Evolutionary conservation across 2,888 invertebrate genomes (phyloP).

Genomic region (Peribatodes rhomboidaria): DNA sequence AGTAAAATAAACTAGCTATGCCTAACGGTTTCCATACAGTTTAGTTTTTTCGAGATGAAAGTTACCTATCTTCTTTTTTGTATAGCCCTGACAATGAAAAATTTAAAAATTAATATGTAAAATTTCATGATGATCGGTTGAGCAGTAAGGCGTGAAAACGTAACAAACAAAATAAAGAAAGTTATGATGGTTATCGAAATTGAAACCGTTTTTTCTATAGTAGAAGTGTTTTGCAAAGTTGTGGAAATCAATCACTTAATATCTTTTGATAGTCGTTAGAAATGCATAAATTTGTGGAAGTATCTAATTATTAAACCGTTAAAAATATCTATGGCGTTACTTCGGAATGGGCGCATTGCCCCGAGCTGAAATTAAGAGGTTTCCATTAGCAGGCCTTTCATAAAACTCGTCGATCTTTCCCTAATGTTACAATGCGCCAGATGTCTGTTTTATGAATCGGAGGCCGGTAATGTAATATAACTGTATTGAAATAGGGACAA

Average conservation of each 20-base stretch:
- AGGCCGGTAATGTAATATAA: conserved; percentile 23
- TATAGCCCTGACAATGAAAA: no score
- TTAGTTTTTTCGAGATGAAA: no score
- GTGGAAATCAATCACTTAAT: neutral
- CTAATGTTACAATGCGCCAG: conserved; percentile 37
- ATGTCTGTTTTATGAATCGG: conserved; percentile 39
- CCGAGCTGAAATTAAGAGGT: conserved; percentile 29
- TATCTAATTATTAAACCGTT: conserved; percentile 8
- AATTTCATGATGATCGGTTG: no score
- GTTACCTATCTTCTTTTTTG: no score
- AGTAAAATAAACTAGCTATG: no score
- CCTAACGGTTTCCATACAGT: no score
- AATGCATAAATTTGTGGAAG: neutral
- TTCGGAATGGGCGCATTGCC: conserved; percentile 40
- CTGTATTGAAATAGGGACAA: conserved; percentile 26
- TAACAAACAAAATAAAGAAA: no score
- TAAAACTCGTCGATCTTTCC: conserved; percentile 37
- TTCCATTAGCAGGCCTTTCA: conserved; percentile 36
- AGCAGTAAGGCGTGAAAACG: no score
- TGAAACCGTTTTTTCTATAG: no score
- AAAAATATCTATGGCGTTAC: conserved; percentile 1
- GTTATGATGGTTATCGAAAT: no score
- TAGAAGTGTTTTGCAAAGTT: no score
- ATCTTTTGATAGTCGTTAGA: neutral
- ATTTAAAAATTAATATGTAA: no score